Evolutionary conservation across 2,888 invertebrate species (phyloP).

Genomic region (Drosophila siamana): DNA sequence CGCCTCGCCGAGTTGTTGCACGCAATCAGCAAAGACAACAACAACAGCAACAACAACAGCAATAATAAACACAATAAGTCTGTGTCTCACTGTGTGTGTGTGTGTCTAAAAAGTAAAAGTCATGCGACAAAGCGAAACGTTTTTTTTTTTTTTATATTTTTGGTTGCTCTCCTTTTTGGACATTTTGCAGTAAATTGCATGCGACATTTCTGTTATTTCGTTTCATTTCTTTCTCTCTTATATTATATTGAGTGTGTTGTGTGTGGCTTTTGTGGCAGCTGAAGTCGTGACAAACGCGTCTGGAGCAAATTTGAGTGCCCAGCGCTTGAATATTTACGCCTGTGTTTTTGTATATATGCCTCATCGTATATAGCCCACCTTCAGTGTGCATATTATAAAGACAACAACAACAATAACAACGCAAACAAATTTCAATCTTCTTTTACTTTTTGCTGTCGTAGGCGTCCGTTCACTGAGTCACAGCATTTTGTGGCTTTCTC

Average conservation of each 20-base stretch:
- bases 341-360: conserved; percentile 4
- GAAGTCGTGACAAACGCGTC: conserved; percentile 72
- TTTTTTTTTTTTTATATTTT: too few relatives aligned
- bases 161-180: conserved; percentile 7
- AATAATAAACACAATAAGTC: conserved; percentile 37
- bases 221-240: conserved; percentile 18
- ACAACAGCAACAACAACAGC: conserved; percentile 7
- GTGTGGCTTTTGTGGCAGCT: conserved; percentile 58
- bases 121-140: conserved; percentile 59
- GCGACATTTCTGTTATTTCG: conserved; percentile 59
- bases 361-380: conserved; percentile 30
- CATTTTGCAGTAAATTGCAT: conserved; percentile 71
- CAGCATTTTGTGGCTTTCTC: conserved; percentile 14
- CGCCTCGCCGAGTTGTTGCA: conserved; percentile 63
- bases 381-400: conserved; percentile 16
- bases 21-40: conserved; percentile 59
- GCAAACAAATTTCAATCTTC: conserved; percentile 18
- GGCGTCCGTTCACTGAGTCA: conserved; percentile 47
- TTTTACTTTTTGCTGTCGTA: conserved; percentile 21
- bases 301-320: conserved; percentile 57
- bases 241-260: conserved; percentile 16
- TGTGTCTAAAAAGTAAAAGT: conserved; percentile 67
- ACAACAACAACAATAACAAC: too few relatives aligned
- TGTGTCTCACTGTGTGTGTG: conserved; percentile 48
- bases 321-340: conserved; percentile 9